Conservation (phyloP, 2,113 vertebrate species). For the Pomatostomus ruficeps region DNA sequence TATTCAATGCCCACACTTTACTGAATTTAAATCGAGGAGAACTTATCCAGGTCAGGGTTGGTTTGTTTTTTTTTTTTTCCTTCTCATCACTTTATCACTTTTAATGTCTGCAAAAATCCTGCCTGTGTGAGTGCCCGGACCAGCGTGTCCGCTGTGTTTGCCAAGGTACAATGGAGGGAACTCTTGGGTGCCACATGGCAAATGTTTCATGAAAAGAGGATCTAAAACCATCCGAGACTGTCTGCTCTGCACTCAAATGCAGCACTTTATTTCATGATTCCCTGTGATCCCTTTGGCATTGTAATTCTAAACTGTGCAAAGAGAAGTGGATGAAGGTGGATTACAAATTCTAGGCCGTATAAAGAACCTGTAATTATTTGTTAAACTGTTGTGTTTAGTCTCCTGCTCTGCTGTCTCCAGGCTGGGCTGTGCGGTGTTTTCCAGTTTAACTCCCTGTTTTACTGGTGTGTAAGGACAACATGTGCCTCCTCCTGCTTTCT, state of each 20-base stretch:
- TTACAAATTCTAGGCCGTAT: slow-evolving; percentile 28
- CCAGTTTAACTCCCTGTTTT: slow-evolving; percentile 9
- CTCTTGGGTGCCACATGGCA: slow-evolving; percentile 8
- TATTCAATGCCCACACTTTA: slow-evolving; percentile 22
- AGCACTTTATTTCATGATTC: slow-evolving; percentile 56
- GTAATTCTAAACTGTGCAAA: slow-evolving; percentile 52
- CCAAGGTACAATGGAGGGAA: slow-evolving; percentile 17
- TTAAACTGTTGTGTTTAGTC: slow-evolving; percentile 53
- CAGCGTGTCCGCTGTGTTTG: not conserved
- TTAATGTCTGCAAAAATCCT: slow-evolving; percentile 10
- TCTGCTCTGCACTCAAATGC: slow-evolving; percentile 52
- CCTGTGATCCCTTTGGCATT: slow-evolving; percentile 57
- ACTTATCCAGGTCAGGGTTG: not conserved
- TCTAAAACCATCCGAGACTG: slow-evolving; percentile 42
- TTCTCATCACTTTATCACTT: slow-evolving; percentile 23
- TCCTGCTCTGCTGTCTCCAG: not conserved
- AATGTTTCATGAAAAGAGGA: slow-evolving; percentile 60
- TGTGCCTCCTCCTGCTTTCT: slow-evolving; percentile 21
- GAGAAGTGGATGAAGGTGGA: slow-evolving; percentile 53
- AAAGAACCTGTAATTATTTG: slow-evolving; percentile 55
- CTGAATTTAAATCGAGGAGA: slow-evolving; percentile 36
- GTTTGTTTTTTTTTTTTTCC: not conserved
- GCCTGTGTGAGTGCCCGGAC: not conserved
- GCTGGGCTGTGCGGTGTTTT: not conserved
- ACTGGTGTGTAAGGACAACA: not conserved